phyloP scores from a whole-genome alignment of 2,113 vertebrate species.

The Larimichthys polyactis region DNA sequence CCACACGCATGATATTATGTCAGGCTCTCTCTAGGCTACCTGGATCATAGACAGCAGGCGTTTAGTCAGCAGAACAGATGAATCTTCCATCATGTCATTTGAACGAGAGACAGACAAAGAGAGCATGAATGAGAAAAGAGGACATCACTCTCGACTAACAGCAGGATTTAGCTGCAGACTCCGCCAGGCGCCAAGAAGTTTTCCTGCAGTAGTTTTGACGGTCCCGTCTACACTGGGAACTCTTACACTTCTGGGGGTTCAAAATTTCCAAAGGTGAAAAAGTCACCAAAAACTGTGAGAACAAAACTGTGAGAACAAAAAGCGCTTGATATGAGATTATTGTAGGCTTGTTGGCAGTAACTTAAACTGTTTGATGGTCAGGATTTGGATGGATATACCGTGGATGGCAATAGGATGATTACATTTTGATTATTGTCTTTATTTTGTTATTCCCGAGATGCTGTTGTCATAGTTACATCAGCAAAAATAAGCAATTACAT shows the following conservation, averaged over 20 bases:
- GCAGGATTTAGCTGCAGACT: conserved; percentile 4
- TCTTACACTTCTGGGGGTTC: background rate
- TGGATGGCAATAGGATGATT: background rate
- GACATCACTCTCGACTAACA: background rate
- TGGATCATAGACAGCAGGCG: background rate
- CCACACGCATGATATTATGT: conserved; percentile 23
- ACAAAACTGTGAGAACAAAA: conserved; percentile 5
- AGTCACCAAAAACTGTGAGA: conserved; percentile 5
- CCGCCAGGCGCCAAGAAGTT: background rate
- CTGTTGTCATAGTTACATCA: background rate
- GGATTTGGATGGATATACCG: background rate
- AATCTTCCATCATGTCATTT: conserved; percentile 24
- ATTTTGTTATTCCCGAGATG: background rate
- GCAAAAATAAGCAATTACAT: background rate
- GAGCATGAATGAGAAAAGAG: conserved; percentile 18
- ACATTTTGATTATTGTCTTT: background rate
- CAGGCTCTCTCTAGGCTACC: conserved; percentile 32
- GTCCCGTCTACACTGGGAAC: conserved; percentile 3
- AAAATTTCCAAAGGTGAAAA: conserved; percentile 29
- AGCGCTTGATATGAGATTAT: background rate
- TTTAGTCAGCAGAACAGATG: conserved; percentile 40
- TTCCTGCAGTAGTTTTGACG: background rate
- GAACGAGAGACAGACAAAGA: background rate
- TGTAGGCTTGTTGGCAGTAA: background rate
- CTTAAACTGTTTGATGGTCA: background rate